phyloP scores from a whole-genome alignment of 2,797 vertebrate species.

The Ficedula albicollis region DNA sequence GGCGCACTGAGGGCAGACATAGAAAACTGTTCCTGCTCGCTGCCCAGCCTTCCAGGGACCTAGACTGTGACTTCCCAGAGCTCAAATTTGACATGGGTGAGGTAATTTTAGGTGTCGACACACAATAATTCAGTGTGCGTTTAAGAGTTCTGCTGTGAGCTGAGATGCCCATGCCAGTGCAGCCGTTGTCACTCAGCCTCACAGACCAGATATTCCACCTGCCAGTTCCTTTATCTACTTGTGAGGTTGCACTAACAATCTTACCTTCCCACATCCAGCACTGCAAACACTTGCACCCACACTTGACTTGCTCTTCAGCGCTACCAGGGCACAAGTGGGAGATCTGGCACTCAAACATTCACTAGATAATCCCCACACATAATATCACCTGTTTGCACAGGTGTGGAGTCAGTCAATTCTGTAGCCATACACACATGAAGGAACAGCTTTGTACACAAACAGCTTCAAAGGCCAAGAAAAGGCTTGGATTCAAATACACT shows the following conservation, averaged over 20 bases:
- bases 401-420: conserved; percentile 5
- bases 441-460: conserved; percentile 19
- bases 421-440: background rate
- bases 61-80: background rate
- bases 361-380: background rate
- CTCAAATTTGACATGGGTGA: background rate
- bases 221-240: background rate
- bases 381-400: conserved; percentile 2
- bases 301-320: background rate
- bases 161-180: background rate
- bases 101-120: background rate
- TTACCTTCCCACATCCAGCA: background rate
- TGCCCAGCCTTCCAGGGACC: background rate
- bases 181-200: background rate
- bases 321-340: background rate
- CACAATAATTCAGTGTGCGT: background rate
- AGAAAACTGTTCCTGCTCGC: background rate
- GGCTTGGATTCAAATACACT: background rate
- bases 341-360: background rate
- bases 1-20: rapidly evolving
- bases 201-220: background rate
- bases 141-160: background rate
- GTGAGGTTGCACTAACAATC: background rate
- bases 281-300: background rate
- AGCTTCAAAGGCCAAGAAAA: conserved; percentile 32